Base-by-base conservation (phyloP, 2,797 vertebrate genomes). In the Bradypus variegatus region DNA sequence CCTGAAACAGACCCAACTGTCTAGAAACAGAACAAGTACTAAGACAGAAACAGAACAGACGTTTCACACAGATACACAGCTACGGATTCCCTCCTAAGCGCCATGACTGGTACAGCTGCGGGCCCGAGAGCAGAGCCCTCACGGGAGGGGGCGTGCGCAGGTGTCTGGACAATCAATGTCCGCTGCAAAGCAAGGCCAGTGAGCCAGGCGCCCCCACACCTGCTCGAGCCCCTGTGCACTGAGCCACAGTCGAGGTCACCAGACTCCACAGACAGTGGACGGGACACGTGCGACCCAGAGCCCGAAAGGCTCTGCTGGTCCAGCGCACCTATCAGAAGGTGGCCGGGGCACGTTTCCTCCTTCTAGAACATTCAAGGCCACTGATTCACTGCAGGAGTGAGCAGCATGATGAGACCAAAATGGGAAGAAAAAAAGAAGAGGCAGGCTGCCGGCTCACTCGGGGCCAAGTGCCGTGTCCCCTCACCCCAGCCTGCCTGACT, bases 301-400 rank as follows among this genome's bases (percentile, higher is more conserved):
- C 72, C 48, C 23, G 13, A 18, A 14, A 67, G 33, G 33, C 33
- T 38, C 4, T 50, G 65, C 33, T 23, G 2, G 14, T 9, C 8
- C 18, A 1, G 48, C 50, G 50, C 41, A 82, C 75, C 23, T 31
- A 29, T 65, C 19, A 9, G 62, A 18, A 25, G 62, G 50, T 58
- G 27, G 25, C 82, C 38, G 31, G 85, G 67, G 65, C 77, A 81
- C 48, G 27, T 0, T 25, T 13, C 7, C 75, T 33, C 80, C 80
- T 86, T n/a, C 77, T 60, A 53, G 48, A 81, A 91, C 19, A 29
- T 50, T 13, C 55, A 62, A 55, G 76, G 45, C 36, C 48, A 36
- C 4, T 11, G 5, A n/a, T 9, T 25, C 0, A 0, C 1, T 23
- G 33, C 29, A 58, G 64, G 58, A 58, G 70, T 0, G 3, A n/a